Base-by-base conservation (phyloP, 1,140 invertebrate species). In the Lerema accius region DNA sequence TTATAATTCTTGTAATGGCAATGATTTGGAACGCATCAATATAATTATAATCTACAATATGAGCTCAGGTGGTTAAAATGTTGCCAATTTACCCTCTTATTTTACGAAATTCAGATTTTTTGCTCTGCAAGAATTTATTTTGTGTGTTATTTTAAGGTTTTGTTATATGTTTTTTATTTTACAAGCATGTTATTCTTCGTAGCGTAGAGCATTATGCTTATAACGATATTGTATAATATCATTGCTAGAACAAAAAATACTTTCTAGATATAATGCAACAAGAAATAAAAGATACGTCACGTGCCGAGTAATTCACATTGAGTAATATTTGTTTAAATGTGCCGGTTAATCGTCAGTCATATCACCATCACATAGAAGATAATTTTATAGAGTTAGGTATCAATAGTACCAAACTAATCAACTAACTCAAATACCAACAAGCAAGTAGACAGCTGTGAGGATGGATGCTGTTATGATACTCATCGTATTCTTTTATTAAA, bases 361-460 rank as follows among this genome's bases (percentile, higher is more conserved):
- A 76, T 76, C 70, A 73, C 69, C 69, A 53, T 53, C 13, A 40
- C 50, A 53, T 23, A 23, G 35, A n/a, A 23, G 4, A 40, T 23
- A 23, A 23, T 1, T 7, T 45, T 16, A 7, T 11, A 9, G 13
- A 17, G 16, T 17, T 43, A 43, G 26, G 46, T 55, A 42, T 19
- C 51, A 55, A 42, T 55, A 55, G 60, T 78, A 74, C 58, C 61
- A 50, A 73, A 73, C 66, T 63, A 79, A 78, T 79, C 75, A 87
- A 84, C 72, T 37, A 37, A 37, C 35, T 37, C 35, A 84, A 85
- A 48, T 78, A 87, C 78, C 84, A 89, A 89, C 79, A 87, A 87
- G 84, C 79, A 87, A 87, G 84, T 86, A 80, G 80, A 86, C 82
- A 89, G 84, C 82, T 86, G 86, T 73, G 80, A 88, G 80, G 79